Base-by-base conservation (phyloP, 2,888 invertebrate genomes). In the Antheraea yamamai region DNA sequence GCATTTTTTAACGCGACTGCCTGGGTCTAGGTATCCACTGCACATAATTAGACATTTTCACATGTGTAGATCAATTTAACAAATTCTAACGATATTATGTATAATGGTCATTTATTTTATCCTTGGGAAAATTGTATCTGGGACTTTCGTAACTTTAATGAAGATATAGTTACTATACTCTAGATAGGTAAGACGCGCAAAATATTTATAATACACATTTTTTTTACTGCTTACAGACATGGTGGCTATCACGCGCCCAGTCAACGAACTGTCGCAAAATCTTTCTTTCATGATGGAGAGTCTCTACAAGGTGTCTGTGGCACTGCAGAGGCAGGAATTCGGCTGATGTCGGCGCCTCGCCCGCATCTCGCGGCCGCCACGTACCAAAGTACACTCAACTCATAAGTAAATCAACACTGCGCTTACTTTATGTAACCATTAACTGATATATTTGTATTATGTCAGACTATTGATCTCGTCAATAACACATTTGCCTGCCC, bases 211-310 rank as follows among this genome's bases (percentile, higher is more conserved):
- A 2, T 30, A 16, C 6, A 7, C 39, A 30, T 74, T 72, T 7
- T 72, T 76, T 51, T 68, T 66, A 14, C 14, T 30, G 14, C 6
- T 16, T 72, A 0, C 89, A 95, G 95, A 95, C 16, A 94, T 95
- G 94, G 95, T 95, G 75, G 95, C 93, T 2, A 94, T 95, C 79
- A 94, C 94, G 55, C 91, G 95, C 6, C 94, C 94, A 0, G 93
- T 93, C 77, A 89, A 89, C 84, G 95, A 95, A 85, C 87, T 95
- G 47, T 92, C 94, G 0, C 92, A 93, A 84, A 94, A 94, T 85
- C 86, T 95, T 74, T 90, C 94, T 23, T 92, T 91, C 87, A 93
- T 95, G 92, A 92, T 95, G 92, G 95, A 95, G 86, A 94, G 94
- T 84, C 91, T 95, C 47, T 95, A 94, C 90, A 92, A 91, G 81